phyloP scores from a whole-genome alignment of 2,888 invertebrate genomes.

The Anorthoa munda region DNA sequence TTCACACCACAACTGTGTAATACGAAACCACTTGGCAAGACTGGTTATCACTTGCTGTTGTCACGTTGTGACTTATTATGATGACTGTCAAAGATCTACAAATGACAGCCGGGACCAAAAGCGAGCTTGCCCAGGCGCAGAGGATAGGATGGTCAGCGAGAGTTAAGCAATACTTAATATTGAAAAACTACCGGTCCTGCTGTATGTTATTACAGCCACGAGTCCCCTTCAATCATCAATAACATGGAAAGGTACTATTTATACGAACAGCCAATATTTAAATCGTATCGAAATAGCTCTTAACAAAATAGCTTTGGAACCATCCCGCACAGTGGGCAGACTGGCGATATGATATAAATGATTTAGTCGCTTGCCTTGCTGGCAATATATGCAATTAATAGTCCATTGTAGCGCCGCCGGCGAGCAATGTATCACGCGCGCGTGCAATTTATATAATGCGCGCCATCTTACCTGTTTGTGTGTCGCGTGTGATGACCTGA shows the following conservation, averaged over 20 bases:
- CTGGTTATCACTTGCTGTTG: too few relatives aligned
- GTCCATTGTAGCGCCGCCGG: conserved; percentile 42
- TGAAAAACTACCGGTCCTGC: too few relatives aligned
- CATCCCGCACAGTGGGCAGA: background rate
- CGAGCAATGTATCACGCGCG: conserved; percentile 43
- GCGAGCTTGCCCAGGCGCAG: too few relatives aligned
- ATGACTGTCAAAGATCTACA: too few relatives aligned
- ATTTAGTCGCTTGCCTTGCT: conserved; percentile 35
- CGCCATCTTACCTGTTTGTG: conserved; percentile 41
- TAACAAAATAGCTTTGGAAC: background rate
- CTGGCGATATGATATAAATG: conserved; percentile 30
- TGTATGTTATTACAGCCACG: too few relatives aligned
- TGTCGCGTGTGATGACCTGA: too few relatives aligned
- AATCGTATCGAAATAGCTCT: background rate
- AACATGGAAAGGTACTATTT: background rate
- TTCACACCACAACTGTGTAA: too few relatives aligned
- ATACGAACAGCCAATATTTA: background rate
- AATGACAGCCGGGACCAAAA: too few relatives aligned
- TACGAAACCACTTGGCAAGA: too few relatives aligned
- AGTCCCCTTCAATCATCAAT: background rate
- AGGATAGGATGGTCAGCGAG: too few relatives aligned
- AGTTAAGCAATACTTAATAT: too few relatives aligned
- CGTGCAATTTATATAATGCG: conserved; percentile 41
- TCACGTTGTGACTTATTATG: too few relatives aligned
- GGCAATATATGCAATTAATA: conserved; percentile 51